A percentile compares a stretch with the other conserved stretches of the same genome.
phyloP scores from a whole-genome alignment of 2,888 invertebrate genomes.

The Yponomeuta evonymella region DNA sequence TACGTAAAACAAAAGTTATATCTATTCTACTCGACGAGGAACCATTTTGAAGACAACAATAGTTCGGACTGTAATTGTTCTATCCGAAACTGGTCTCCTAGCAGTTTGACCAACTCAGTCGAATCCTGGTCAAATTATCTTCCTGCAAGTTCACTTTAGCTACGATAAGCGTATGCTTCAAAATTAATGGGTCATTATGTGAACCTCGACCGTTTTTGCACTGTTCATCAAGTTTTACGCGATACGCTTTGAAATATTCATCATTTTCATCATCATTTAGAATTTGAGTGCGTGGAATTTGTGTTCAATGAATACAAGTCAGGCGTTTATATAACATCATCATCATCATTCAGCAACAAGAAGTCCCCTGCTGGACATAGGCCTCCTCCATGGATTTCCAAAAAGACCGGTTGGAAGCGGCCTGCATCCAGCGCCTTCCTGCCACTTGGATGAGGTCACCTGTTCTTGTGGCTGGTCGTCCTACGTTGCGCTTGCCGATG shows the following conservation, averaged over 20 bases:
- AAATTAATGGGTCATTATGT: conserved; percentile 19
- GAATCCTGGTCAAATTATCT: conserved; percentile 50
- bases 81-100: conserved; percentile 28
- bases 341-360: too few relatives aligned
- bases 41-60: conserved; percentile 30
- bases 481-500: too few relatives aligned
- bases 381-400: too few relatives aligned
- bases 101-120: conserved; percentile 27
- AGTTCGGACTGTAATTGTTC: conserved; percentile 27
- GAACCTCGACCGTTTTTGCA: conserved; percentile 11
- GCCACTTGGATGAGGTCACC: too few relatives aligned
- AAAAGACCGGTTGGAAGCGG: too few relatives aligned
- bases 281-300: not conserved
- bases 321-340: too few relatives aligned
- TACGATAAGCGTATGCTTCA: conserved; percentile 28
- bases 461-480: too few relatives aligned
- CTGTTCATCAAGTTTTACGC: too few relatives aligned
- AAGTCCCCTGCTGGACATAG: too few relatives aligned
- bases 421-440: too few relatives aligned
- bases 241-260: conserved; percentile 9
- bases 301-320: too few relatives aligned
- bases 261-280: conserved; percentile 1
- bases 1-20: not conserved
- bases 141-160: conserved; percentile 29
- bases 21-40: conserved; percentile 10